phyloP scores from a whole-genome alignment of 2,113 vertebrate species.

The Promerops cafer region DNA sequence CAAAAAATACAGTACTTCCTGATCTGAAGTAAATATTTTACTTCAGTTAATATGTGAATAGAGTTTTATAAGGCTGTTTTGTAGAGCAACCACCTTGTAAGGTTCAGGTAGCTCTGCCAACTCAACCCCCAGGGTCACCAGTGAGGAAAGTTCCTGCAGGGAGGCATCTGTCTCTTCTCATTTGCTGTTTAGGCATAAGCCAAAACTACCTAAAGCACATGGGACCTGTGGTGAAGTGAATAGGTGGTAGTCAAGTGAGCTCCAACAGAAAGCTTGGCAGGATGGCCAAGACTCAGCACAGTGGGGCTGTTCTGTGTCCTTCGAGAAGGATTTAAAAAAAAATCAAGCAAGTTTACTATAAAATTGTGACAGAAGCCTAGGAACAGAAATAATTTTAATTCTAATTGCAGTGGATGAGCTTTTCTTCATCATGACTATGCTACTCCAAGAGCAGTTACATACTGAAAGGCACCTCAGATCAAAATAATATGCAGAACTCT shows the following conservation, averaged over 20 bases:
- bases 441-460: neutral
- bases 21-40: neutral
- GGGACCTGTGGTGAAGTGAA: neutral
- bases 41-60: neutral
- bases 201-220: neutral
- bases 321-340: neutral
- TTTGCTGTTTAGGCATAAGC: neutral
- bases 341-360: neutral
- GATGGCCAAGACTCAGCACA: neutral
- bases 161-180: constrained; percentile 37
- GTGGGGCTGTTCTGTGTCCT: neutral
- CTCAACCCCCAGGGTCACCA: neutral
- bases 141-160: neutral
- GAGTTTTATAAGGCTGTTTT: neutral
- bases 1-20: neutral
- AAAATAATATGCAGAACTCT: neutral
- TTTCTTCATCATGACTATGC: neutral
- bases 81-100: neutral
- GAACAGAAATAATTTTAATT: neutral
- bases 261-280: neutral
- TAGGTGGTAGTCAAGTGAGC: neutral
- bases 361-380: neutral
- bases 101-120: neutral
- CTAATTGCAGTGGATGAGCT: neutral
- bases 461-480: neutral